Conservation (phyloP, 1,140 invertebrate genomes). For the Helicoverpa zea region DNA sequence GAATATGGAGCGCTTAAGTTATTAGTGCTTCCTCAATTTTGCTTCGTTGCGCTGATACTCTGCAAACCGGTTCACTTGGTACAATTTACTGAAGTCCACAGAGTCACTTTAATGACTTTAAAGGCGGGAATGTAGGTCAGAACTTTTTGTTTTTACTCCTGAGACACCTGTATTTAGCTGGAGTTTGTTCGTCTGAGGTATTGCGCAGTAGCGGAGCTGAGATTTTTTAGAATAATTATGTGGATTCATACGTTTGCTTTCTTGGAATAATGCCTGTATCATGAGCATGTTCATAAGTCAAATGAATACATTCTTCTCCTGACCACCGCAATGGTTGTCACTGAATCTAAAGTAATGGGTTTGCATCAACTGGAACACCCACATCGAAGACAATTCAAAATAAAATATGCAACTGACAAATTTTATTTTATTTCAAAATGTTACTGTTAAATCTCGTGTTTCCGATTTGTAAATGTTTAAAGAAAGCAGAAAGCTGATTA, state of each 20-base stretch:
- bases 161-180: neutral
- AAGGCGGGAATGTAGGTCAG: conserved; percentile 21
- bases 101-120: neutral
- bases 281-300: too few relatives aligned
- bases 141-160: neutral
- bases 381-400: too few relatives aligned
- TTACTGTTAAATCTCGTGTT: neutral
- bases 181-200: neutral
- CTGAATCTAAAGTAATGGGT: too few relatives aligned
- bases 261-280: too few relatives aligned
- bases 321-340: too few relatives aligned
- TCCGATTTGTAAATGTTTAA: neutral
- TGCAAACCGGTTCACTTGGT: conserved; percentile 57
- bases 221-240: neutral
- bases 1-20: conserved; percentile 57
- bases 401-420: neutral
- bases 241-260: too few relatives aligned
- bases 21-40: conserved; percentile 72
- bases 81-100: conserved; percentile 20
- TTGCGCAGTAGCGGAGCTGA: neutral
- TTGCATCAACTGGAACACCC: neutral
- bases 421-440: neutral
- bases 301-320: too few relatives aligned
- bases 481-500: neutral
- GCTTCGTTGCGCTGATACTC: conserved; percentile 59